Percentiles rank a stretch among this genome's conserved stretches.
Evolutionary conservation across 2,113 vertebrate species (phyloP).

Genomic region (Mustela nigripes): DNA sequence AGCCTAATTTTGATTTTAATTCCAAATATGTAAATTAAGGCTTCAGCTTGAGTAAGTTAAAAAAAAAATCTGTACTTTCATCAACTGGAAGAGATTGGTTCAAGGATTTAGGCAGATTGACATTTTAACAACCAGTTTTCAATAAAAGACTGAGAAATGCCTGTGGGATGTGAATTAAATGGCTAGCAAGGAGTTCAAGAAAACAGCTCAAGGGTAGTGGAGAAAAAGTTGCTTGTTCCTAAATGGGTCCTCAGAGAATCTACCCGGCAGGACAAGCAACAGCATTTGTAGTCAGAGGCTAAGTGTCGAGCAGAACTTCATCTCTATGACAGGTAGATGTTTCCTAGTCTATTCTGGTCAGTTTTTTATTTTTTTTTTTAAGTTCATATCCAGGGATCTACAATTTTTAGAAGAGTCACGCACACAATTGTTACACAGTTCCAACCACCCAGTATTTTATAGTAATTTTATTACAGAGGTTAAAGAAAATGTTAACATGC

Average conservation of each 20-base stretch:
- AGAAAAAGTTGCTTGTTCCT: constrained; percentile 57
- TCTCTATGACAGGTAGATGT: background rate
- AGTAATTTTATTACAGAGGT: background rate
- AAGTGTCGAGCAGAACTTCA: background rate
- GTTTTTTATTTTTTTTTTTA: background rate
- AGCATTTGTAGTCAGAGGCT: background rate
- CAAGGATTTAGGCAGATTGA: constrained; percentile 83
- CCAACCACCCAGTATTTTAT: background rate
- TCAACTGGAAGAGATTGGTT: constrained; percentile 66
- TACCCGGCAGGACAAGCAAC: background rate
- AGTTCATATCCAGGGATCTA: background rate
- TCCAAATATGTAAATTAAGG: constrained; percentile 74
- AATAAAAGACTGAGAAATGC: constrained; percentile 61
- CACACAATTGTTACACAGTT: background rate
- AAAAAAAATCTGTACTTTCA: constrained; percentile 70
- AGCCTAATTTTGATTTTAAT: constrained; percentile 78
- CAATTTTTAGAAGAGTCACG: background rate
- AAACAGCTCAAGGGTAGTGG: constrained; percentile 36
- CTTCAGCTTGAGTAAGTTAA: constrained; percentile 59
- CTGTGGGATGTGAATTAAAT: constrained; percentile 58
- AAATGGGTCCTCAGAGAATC: background rate
- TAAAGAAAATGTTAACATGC: background rate
- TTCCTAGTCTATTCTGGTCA: background rate
- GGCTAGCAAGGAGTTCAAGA: background rate
- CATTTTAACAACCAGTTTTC: constrained; percentile 77